Evolutionary conservation across 92 coral and sea anemone species (phyloP).

Genomic region (Anthopleura xanthogrammica): DNA sequence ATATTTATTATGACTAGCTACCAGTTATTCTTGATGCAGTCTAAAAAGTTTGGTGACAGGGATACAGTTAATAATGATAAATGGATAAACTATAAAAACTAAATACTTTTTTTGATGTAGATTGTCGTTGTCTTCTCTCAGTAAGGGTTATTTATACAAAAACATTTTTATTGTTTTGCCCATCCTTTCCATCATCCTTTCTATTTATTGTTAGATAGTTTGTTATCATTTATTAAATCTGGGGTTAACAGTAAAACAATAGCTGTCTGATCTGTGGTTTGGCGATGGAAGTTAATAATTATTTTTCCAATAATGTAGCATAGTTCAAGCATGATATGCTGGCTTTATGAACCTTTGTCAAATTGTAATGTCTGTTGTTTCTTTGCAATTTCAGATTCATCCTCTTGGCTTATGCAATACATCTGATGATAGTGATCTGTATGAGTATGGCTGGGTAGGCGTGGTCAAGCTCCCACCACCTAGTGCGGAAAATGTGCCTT

Average conservation of each 20-base stretch:
- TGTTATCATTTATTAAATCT: neutral
- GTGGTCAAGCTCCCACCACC: conserved; percentile 85
- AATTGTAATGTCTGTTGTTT: neutral
- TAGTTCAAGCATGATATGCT: neutral
- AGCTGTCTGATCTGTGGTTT: conserved; percentile 5
- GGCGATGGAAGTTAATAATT: neutral
- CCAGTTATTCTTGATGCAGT: no score
- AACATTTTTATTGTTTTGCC: neutral
- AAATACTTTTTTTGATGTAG: no score
- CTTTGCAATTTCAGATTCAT: conserved; percentile 60
- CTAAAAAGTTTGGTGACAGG: neutral
- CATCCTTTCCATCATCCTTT: no score
- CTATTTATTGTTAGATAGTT: neutral
- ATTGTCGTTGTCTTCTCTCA: no score
- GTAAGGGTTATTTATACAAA: no score
- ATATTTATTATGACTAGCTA: no score
- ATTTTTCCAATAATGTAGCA: neutral
- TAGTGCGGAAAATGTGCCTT: conserved; percentile 58
- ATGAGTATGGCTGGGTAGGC: conserved; percentile 98
- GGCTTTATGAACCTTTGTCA: neutral
- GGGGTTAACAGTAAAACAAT: neutral
- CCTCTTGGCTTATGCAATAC: conserved; percentile 94
- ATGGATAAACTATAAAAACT: no score
- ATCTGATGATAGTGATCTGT: conserved; percentile 79
- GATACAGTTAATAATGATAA: no score